Evolutionary conservation across 1,140 invertebrate species (phyloP).

Genomic region (Pemphigus obesinymphae): DNA sequence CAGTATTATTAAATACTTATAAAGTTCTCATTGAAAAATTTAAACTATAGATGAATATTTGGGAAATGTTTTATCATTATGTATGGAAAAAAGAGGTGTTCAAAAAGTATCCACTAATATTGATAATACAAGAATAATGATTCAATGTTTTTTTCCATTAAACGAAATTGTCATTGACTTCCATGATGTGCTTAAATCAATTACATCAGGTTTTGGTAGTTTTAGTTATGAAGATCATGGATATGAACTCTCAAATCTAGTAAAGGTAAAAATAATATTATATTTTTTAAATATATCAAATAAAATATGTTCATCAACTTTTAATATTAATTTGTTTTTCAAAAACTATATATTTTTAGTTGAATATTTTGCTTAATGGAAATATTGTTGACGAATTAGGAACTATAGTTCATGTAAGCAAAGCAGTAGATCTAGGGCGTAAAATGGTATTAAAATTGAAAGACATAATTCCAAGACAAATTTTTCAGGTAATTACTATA

Average conservation of each 20-base stretch:
- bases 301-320: constrained; percentile 53
- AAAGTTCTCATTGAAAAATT: neutral
- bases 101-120: constrained; percentile 71
- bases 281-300: neutral
- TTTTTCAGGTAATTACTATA: constrained; percentile 58
- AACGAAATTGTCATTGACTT: constrained; percentile 94
- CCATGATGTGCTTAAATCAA: constrained; percentile 84
- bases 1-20: neutral
- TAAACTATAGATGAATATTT: constrained; percentile 60
- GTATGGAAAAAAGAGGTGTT: constrained; percentile 71
- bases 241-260: constrained; percentile 51
- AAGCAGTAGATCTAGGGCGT: constrained; percentile 64
- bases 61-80: constrained; percentile 65
- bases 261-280: constrained; percentile 51
- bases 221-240: constrained; percentile 89
- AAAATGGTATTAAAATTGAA: constrained; percentile 73
- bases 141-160: constrained; percentile 80
- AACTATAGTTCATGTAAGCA: constrained; percentile 70
- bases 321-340: neutral
- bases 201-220: constrained; percentile 90
- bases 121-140: constrained; percentile 73
- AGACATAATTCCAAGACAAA: constrained; percentile 83
- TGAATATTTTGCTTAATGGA: constrained; percentile 66
- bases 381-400: constrained; percentile 79
- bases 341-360: constrained; percentile 35